Conservation (phyloP, 2,888 invertebrate genomes). For the Ennomos quercinarius region DNA sequence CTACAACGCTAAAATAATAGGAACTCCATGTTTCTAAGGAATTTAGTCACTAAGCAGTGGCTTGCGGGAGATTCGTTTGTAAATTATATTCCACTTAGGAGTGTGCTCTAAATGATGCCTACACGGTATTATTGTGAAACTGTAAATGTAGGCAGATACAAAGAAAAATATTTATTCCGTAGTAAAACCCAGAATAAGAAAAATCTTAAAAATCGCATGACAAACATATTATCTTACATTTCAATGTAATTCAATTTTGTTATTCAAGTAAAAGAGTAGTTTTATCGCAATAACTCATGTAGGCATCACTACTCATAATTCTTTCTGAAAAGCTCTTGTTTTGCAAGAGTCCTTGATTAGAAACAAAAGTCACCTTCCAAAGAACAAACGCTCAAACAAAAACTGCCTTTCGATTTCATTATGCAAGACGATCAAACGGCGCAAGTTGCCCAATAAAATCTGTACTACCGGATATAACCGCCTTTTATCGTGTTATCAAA, state of each 20-base stretch:
- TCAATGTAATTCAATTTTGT: too few relatives aligned
- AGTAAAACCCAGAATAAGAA: too few relatives aligned
- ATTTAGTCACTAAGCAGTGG: not conserved
- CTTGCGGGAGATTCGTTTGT: not conserved
- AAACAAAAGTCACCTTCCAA: slow-evolving; percentile 4
- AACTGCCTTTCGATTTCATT: slow-evolving; percentile 39
- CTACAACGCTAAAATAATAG: not conserved
- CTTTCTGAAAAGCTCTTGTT: slow-evolving; percentile 5
- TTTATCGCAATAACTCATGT: too few relatives aligned
- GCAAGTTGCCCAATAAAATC: slow-evolving; percentile 38
- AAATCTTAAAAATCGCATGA: too few relatives aligned
- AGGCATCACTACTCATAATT: too few relatives aligned
- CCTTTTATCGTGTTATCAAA: slow-evolving; percentile 24
- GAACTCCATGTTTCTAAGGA: not conserved
- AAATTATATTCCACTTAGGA: not conserved
- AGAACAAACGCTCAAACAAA: slow-evolving; percentile 13
- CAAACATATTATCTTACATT: too few relatives aligned
- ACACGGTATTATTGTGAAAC: too few relatives aligned
- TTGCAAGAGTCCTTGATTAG: slow-evolving; percentile 7
- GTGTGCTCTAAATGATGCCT: too few relatives aligned
- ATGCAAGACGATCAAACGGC: slow-evolving; percentile 36
- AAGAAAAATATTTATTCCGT: too few relatives aligned
- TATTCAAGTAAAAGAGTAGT: too few relatives aligned
- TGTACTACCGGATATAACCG: slow-evolving; percentile 29
- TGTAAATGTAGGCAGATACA: too few relatives aligned